A percentile compares a stretch with the other conserved stretches of the same genome.
These are phyloP conservation scores for Tholera decimalis DNA, from an alignment of 2,888 invertebrate species.

Conservation along the genomic window DNA sequence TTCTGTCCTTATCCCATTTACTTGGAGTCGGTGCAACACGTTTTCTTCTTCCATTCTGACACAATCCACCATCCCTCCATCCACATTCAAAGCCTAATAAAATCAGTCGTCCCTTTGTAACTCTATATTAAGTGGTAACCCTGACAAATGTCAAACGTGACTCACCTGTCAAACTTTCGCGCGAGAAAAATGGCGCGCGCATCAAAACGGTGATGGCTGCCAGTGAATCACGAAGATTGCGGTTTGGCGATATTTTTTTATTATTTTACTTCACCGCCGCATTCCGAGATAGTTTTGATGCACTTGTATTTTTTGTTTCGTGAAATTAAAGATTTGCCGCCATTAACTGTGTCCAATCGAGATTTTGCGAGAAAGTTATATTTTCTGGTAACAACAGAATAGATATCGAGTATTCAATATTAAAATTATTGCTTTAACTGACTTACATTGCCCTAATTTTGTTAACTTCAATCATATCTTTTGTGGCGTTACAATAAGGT, in stretches of 20 bases:
- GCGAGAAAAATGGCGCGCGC: constrained; percentile 69
- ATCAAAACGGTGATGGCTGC: constrained; percentile 69
- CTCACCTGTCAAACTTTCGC: constrained; percentile 87
- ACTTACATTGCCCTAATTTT: neutral
- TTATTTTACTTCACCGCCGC: constrained; percentile 36
- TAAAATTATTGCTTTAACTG: neutral
- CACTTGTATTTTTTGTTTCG: constrained; percentile 49
- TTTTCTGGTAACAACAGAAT: neutral
- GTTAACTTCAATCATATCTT: neutral
- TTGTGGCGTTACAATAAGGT: neutral
- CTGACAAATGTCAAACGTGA: constrained; percentile 73
- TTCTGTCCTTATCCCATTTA: too few relatives aligned
- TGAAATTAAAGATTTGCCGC: constrained; percentile 54
- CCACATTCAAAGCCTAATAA: neutral
- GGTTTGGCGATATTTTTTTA: constrained; percentile 45
- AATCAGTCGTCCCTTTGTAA: neutral
- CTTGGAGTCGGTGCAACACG: too few relatives aligned
- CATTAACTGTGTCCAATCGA: constrained; percentile 43
- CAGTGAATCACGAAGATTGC: constrained; percentile 63
- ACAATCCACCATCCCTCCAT: too few relatives aligned
- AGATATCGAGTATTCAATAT: neutral
- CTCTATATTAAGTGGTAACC: constrained; percentile 38
- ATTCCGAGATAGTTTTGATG: constrained; percentile 50
- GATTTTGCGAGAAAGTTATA: constrained; percentile 53
- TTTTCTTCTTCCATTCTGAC: too few relatives aligned